phyloP scores from a whole-genome alignment of 2,113 vertebrate species.

The Grammomys surdaster region DNA sequence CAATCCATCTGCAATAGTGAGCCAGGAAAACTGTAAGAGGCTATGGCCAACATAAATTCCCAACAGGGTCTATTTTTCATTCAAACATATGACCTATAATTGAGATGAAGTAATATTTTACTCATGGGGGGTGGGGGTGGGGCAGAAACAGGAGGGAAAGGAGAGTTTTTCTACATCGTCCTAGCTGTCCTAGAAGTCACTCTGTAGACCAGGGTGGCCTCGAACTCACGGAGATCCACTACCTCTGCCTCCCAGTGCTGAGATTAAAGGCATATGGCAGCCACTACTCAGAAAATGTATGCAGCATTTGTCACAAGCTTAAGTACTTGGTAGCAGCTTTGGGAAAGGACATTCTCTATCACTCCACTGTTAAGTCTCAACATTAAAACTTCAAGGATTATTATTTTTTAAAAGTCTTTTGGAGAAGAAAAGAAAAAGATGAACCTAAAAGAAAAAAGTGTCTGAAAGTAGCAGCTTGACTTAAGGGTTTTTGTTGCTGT shows the following conservation, averaged over 20 bases:
- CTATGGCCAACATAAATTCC: neutral
- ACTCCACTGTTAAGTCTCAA: neutral
- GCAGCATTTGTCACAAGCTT: neutral
- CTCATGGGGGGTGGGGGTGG: neutral
- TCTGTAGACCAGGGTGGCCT: neutral
- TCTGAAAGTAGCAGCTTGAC: neutral
- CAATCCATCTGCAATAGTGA: slow-evolving; percentile 37
- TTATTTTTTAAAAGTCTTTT: neutral
- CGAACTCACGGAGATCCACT: neutral
- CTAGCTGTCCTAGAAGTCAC: neutral
- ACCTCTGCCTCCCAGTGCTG: neutral
- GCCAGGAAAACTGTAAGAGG: slow-evolving; percentile 12
- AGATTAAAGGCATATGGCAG: neutral
- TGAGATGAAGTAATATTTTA: neutral
- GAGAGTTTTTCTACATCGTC: neutral
- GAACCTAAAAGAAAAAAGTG: neutral
- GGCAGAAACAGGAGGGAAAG: no score
- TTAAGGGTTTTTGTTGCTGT: neutral
- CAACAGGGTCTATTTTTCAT: slow-evolving; percentile 48
- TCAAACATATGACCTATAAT: slow-evolving; percentile 9
- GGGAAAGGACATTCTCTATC: neutral
- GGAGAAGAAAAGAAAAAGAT: slow-evolving; percentile 39
- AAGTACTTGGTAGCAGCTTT: neutral
- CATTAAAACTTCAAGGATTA: neutral
- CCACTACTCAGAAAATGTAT: neutral